phyloP scores from a whole-genome alignment of 2,113 vertebrate species.

The Hypanus sabinus region DNA sequence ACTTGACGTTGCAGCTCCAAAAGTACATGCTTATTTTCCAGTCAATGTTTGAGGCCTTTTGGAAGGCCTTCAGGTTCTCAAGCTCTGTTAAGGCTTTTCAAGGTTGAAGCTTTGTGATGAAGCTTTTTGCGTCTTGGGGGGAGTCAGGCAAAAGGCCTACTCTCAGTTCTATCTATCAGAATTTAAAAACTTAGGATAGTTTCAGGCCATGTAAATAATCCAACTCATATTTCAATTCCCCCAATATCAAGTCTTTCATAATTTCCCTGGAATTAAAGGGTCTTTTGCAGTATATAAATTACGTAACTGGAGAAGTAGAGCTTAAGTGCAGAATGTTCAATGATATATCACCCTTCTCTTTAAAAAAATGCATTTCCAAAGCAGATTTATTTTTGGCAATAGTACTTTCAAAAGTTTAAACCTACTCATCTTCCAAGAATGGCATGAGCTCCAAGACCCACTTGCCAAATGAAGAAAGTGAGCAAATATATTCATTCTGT shows the following conservation, averaged over 20 bases:
- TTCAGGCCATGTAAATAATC: background rate
- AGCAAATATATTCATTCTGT: conserved; percentile 27
- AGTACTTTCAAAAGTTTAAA: background rate
- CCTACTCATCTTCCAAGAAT: background rate
- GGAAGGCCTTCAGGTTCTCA: background rate
- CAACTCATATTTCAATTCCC: background rate
- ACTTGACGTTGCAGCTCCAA: background rate
- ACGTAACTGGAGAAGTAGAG: background rate
- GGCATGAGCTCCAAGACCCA: background rate
- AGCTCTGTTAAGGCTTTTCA: background rate
- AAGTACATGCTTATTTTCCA: background rate
- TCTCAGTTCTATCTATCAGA: background rate
- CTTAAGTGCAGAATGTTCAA: background rate
- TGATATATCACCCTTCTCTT: background rate
- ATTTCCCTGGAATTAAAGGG: background rate
- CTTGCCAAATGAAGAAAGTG: background rate
- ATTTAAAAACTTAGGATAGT: background rate
- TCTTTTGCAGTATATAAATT: background rate
- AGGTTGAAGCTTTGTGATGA: no score
- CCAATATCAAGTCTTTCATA: background rate
- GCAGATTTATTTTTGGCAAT: background rate
- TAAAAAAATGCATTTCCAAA: background rate
- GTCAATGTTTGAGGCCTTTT: background rate
- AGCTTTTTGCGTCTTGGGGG: background rate
- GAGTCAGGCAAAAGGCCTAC: background rate